Evolutionary conservation across 2,888 invertebrate species (phyloP), one percentile per base, ranked within the genome.

Genomic region (Furcula furcula): DNA sequence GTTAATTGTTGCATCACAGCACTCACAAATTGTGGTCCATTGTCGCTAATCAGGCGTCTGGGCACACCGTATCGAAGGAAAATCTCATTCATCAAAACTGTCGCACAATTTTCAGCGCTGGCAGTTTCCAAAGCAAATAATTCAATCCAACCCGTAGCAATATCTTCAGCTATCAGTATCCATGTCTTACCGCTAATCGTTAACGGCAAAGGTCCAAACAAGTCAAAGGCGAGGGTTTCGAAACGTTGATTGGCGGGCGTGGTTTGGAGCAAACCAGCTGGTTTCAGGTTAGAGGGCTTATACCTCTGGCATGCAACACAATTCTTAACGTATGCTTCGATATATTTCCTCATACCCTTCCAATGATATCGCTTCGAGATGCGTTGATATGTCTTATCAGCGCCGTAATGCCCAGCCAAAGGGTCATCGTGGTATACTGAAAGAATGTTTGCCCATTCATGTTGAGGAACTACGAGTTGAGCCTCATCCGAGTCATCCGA

Each of bases 1-100:
- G 42, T 42, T 2, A 26, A 30, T n/a, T 9, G 66, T 33, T 42
- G 72, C 61, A 27, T 66, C 29, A 0, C 70, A 23, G 2, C 70
- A 26, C 11, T 29, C 0, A 59, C 34, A 31, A 57, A 57, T 11
- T 62, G 58, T 0, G 34, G 26, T 0, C 58, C 57, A 18, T 56
- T 59, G 15, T 57, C 56, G 0, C 46, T 46, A 4, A 53, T 38
- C 0, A 54, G 4, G 4, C 50, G 29, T 0, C 57, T 32, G 2
- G 51, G 50, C 3, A 55, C 16, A 1, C 56, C 61, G 23, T 44
- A 59, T 1, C 62, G 30, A 3, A 61, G 18, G 15, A 59, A 62
- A 5, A 37, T 30, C 13, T 55, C 53, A 1, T 49, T 28, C 1
- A 54, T 35, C 0, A 58, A 15, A 1, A 30, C 22, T 1, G 28